A percentile compares a stretch with the other conserved stretches of the same genome.
Conservation (phyloP, 2,888 invertebrate species). For the Andrena hattorfiana region DNA sequence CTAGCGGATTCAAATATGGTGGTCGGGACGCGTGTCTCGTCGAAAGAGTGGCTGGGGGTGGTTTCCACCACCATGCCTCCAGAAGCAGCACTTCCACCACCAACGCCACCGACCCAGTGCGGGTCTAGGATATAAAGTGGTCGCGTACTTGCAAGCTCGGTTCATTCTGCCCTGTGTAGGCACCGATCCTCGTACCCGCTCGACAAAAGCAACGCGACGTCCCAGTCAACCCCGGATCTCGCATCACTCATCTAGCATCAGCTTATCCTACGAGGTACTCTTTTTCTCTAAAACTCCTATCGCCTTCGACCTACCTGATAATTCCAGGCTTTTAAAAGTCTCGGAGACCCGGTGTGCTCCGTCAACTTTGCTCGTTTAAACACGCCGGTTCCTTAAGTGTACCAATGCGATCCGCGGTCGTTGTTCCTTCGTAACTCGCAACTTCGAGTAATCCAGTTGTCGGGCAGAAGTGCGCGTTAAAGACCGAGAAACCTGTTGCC, state of each 20-base stretch:
- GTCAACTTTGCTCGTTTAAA: too few species aligned
- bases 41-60: constrained; percentile 35
- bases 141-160: constrained; percentile 82
- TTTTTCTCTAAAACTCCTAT: neutral
- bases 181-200: constrained; percentile 58
- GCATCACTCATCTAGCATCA: neutral
- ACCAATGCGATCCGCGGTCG: too few species aligned
- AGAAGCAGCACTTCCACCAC: constrained; percentile 51
- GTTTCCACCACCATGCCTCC: constrained; percentile 47
- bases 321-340: too few species aligned
- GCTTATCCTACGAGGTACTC: constrained; percentile 34
- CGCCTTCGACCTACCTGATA: too few species aligned
- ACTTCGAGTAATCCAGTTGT: neutral
- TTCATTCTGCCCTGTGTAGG: constrained; percentile 77
- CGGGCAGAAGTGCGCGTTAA: neutral
- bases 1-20: constrained; percentile 18
- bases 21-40: constrained; percentile 43
- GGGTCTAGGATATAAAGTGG: constrained; percentile 81
- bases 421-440: too few species aligned
- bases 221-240: neutral
- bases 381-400: too few species aligned
- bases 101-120: constrained; percentile 61
- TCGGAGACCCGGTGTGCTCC: too few species aligned
- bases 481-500: constrained; percentile 34
- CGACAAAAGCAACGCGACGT: constrained; percentile 15